These are phyloP conservation scores for Folsomia candida DNA, from an alignment of 2,888 invertebrate species.

Conservation along the genomic window DNA sequence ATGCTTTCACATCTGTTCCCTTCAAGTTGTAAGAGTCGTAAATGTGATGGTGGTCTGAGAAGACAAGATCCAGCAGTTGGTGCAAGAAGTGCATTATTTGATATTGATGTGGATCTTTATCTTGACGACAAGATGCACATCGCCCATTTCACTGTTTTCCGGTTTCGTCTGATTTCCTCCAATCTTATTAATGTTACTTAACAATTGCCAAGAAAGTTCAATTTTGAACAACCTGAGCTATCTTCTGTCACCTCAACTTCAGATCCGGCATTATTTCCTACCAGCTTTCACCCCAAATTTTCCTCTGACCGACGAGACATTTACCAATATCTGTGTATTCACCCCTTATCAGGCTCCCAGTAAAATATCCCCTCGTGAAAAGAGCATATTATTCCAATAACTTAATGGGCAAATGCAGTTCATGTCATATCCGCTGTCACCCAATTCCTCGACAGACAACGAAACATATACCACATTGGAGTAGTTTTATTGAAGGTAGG, in stretches of 20 bases:
- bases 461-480: not conserved
- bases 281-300: not conserved
- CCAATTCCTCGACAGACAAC: not conserved
- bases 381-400: not conserved
- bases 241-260: not conserved
- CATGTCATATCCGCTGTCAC: not conserved
- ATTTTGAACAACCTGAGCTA: not conserved
- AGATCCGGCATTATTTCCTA: not conserved
- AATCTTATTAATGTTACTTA: not conserved
- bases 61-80: not conserved
- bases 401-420: slow-evolving; percentile 1
- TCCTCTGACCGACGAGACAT: not conserved
- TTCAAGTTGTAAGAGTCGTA: not conserved
- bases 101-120: not conserved
- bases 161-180: not conserved
- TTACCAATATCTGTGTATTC: no score
- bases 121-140: not conserved
- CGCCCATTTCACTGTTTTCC: not conserved
- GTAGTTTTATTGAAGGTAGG: not conserved
- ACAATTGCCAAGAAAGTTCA: not conserved
- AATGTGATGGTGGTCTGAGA: not conserved
- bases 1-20: not conserved
- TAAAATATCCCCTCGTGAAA: not conserved
- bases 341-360: no score
- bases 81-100: not conserved